Conservation (phyloP, 2,113 vertebrate genomes). For the Macaca nemestrina region DNA sequence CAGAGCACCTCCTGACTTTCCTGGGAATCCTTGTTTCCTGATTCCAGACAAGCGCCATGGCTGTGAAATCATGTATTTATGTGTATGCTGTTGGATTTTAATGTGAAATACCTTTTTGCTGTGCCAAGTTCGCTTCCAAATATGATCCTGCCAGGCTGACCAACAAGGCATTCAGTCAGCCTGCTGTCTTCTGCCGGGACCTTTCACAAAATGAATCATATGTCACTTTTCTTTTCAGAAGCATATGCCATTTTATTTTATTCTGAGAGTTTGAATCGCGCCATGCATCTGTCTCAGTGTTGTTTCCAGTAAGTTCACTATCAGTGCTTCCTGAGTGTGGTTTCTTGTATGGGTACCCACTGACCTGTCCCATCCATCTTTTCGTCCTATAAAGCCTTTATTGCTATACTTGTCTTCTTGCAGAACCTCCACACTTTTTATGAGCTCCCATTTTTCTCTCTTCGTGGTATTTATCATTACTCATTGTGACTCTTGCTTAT, state of each 20-base stretch:
- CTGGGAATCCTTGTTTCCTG: fast-evolving
- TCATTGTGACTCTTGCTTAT: not conserved
- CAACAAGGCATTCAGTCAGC: not conserved
- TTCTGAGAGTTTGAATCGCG: not conserved
- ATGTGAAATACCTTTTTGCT: not conserved
- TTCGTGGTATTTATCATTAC: not conserved
- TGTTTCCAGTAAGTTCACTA: too few relatives aligned
- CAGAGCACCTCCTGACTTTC: not conserved
- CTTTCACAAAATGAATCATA: not conserved
- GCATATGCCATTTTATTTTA: not conserved
- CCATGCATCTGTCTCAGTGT: not conserved
- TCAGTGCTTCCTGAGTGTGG: fast-evolving
- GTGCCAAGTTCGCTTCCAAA: not conserved
- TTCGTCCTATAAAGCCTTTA: not conserved
- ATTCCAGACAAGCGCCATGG: fast-evolving
- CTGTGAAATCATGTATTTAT: not conserved
- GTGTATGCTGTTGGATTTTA: not conserved
- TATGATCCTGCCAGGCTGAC: fast-evolving
- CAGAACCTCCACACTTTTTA: too few relatives aligned
- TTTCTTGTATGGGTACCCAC: not conserved
- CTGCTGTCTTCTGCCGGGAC: not conserved
- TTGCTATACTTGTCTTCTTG: fast-evolving
- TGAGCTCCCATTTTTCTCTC: not conserved
- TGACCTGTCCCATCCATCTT: not conserved
- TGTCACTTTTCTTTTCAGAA: not conserved